Percentiles rank a stretch among this genome's conserved stretches.
Conservation (phyloP, 1,140 invertebrate species). For the Leptinotarsa lineolata region DNA sequence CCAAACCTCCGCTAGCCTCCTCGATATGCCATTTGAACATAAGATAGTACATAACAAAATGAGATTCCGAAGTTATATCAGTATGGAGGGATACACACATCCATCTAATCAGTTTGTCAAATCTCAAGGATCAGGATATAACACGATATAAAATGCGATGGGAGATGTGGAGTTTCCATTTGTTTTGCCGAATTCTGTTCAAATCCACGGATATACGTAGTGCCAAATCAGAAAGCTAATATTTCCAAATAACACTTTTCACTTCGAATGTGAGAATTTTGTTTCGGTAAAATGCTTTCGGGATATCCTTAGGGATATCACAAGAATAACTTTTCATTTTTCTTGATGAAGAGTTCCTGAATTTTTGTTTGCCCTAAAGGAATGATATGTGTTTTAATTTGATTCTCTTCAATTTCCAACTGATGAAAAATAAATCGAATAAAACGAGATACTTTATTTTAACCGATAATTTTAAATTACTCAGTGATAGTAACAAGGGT, state of each 20-base stretch:
- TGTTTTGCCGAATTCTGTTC: neutral
- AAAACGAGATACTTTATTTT: no score
- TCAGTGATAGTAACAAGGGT: no score
- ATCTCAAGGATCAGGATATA: constrained; percentile 11
- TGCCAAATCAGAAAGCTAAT: neutral
- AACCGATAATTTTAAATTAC: no score
- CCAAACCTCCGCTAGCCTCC: no score
- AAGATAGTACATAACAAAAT: neutral
- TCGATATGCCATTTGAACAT: neutral
- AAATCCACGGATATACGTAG: neutral
- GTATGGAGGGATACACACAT: neutral
- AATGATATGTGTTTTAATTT: no score
- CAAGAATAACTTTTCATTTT: no score
- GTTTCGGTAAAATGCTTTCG: no score
- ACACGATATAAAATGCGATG: constrained; percentile 4
- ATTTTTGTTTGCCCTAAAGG: no score
- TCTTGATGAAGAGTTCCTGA: no score
- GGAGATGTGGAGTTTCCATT: neutral
- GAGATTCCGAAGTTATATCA: neutral
- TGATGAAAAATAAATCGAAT: no score
- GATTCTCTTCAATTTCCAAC: no score
- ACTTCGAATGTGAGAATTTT: neutral
- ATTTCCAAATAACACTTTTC: neutral
- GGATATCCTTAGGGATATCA: no score
- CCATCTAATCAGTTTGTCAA: constrained; percentile 8